Evolutionary conservation across 64 coral and sea anemone genomes (phyloP).

Genomic region (Acropora yongei): DNA sequence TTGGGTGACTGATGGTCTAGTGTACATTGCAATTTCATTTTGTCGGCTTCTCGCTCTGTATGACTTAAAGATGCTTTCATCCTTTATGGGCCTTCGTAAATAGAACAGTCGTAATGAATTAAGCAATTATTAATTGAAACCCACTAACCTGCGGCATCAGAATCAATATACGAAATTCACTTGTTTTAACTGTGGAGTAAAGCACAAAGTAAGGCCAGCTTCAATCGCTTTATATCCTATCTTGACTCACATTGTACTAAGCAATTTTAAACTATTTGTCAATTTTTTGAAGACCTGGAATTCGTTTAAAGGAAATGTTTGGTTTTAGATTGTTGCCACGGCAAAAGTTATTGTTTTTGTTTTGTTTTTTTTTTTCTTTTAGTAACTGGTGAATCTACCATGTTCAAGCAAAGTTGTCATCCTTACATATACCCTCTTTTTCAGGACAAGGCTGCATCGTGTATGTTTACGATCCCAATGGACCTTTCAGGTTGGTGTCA

Average conservation of each 20-base stretch:
- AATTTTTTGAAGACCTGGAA: not conserved
- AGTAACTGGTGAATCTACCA: too few relatives aligned
- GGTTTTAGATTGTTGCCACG: too few relatives aligned
- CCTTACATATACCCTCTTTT: not conserved
- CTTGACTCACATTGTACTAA: not conserved
- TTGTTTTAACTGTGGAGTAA: not conserved
- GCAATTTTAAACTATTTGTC: not conserved
- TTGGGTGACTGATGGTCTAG: not conserved
- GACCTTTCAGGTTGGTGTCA: slow-evolving; percentile 70
- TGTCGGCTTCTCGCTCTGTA: too few relatives aligned
- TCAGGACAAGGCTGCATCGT: slow-evolving; percentile 85
- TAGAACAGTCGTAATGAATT: too few relatives aligned
- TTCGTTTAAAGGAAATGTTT: not conserved
- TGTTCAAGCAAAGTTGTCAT: too few relatives aligned
- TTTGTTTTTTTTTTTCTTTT: too few relatives aligned
- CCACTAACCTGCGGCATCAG: too few relatives aligned
- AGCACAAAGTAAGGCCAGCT: not conserved
- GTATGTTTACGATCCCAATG: slow-evolving; percentile 82
- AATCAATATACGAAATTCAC: not conserved
- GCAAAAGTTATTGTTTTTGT: too few relatives aligned
- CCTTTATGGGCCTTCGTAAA: too few relatives aligned
- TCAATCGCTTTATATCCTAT: not conserved
- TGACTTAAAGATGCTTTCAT: too few relatives aligned
- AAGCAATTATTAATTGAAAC: too few relatives aligned
- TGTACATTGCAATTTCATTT: too few relatives aligned